Evolutionary conservation across 2,888 invertebrate species (phyloP), one percentile per base, ranked within the genome.

Genomic region (Hemicrepidius hirtus): DNA sequence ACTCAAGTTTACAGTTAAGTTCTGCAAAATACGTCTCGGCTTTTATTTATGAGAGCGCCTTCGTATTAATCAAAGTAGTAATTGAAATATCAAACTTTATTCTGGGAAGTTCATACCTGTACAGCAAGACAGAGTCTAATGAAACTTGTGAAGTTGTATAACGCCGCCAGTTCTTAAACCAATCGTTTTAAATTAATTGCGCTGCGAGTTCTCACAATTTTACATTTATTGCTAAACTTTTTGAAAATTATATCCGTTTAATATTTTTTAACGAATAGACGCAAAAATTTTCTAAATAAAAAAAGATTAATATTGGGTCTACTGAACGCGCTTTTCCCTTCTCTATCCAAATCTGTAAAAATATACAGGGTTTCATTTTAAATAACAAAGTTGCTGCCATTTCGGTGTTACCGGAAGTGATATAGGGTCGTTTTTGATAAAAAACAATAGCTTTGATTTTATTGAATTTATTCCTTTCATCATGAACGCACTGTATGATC

Each of bases 91-190:
- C 66, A 71, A 77, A 74, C 77, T 79, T 78, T 76, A 76, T 78
- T 76, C 73, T 74, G 71, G 75, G 68, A 76, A 79, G 75, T 79
- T 79, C 76, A 70, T 78, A 79, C 79, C 77, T 77, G 71, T 71
- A 73, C 69, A 71, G 73, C 59, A 72, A 49, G 68, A 69, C 63
- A 63, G 62, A 46, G 62, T 67, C 67, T 71, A 76, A 76, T 75
- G 75, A 75, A 78, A 75, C 77, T 77, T 68, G 66, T 49, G 40
- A 74, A 78, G 68, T 77, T 76, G n/a, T n/a, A 75, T 76, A 74
- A 75, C 73, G 57, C 71, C 66, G 57, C 73, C 64, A 75, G 57
- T 77, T 71, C 76, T 74, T 74, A 74, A 78, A 75, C 72, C 74
- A 74, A 76, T 77, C 74, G 73, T 78, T 73, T 76, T 71, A 75